Percentiles rank a stretch among this genome's conserved stretches.
Conservation (phyloP, 2,113 vertebrate species). For the zebrafish (Danio rerio) region DNA sequence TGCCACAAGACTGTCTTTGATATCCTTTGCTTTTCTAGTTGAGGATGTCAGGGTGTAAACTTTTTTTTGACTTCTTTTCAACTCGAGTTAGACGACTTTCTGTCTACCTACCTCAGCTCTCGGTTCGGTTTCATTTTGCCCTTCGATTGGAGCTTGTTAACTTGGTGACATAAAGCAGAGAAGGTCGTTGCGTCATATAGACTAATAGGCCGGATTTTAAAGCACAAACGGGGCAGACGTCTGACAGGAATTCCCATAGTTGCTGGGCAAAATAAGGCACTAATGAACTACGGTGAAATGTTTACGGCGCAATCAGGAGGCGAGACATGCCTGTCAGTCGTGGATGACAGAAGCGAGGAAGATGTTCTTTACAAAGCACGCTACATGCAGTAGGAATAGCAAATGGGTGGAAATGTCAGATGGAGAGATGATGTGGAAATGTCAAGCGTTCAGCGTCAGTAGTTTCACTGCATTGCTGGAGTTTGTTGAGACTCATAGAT, state of each 20-base stretch:
- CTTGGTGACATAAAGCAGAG: constrained; percentile 27
- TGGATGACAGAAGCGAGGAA: constrained; percentile 15
- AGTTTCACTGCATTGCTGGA: background rate
- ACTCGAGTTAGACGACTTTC: constrained; percentile 1
- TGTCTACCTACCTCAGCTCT: background rate
- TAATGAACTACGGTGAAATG: constrained; percentile 40
- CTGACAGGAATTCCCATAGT: constrained; percentile 36
- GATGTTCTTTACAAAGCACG: constrained; percentile 32
- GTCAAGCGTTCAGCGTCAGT: background rate
- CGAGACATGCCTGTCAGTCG: constrained; percentile 13
- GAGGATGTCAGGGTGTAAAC: constrained; percentile 1
- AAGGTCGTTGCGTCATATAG: background rate
- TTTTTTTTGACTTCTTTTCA: constrained; percentile 13
- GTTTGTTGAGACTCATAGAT: too few species aligned
- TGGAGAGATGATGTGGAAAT: constrained; percentile 20
- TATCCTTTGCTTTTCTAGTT: background rate
- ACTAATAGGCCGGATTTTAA: constrained; percentile 30
- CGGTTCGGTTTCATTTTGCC: constrained; percentile 32
- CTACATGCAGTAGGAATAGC: constrained; percentile 7
- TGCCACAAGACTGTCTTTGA: constrained; percentile 7
- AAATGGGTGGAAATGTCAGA: constrained; percentile 27
- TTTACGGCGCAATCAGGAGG: constrained; percentile 23
- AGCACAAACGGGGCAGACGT: background rate
- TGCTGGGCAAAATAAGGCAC: constrained; percentile 19
- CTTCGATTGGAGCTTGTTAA: constrained; percentile 34